Evolutionary conservation across 2,888 invertebrate species (phyloP), one percentile per base, ranked within the genome.

Genomic region (Drosophila pegasa): DNA sequence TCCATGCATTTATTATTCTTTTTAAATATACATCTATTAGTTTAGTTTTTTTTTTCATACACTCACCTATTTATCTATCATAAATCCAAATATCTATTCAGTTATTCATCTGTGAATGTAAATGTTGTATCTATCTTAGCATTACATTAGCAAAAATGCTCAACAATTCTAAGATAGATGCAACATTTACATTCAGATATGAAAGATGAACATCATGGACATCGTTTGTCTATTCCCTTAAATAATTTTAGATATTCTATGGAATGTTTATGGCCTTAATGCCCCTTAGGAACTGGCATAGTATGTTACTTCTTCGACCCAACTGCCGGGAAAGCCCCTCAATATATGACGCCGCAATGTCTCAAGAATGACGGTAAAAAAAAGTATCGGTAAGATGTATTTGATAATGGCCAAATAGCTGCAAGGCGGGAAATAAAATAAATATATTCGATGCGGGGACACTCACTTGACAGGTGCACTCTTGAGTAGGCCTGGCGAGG

Each of bases 291-390:
- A n/a, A n/a, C n/a, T n/a, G n/a, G 50, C 50, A 12, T 40, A 75
- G 22, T 58, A 38, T 0, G 70, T 63, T 10, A 48, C 35, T 6
- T 22, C 10, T 25, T 80, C 71, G 12, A 87, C 22, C 75, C 81
- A 84, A 43, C 72, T 37, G n/a, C 35, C 51, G 0, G 68, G 79
- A 20, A 66, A 81, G 3, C 25, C 20, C 0, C 75, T 47, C 1
- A 84, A n/a, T 0, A 85, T n/a, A 56, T 62, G 78, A 0, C 66
- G 52, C 7, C 82, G 78, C 0, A 16, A 10, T 1, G 52, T 18
- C 27, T 84, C 79, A 0, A 68, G 4, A 7, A 87, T 7, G 2
- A 65, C 10, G 25, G 62, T 38, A 2, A n/a, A n/a, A n/a, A n/a
- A n/a, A n/a, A 81, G 7, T 1, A 47, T 0, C 0, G 87, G 85